These are phyloP conservation scores for Diplodus puntazzo DNA, from an alignment of 2,797 vertebrate genomes.

Conservation along the genomic window DNA sequence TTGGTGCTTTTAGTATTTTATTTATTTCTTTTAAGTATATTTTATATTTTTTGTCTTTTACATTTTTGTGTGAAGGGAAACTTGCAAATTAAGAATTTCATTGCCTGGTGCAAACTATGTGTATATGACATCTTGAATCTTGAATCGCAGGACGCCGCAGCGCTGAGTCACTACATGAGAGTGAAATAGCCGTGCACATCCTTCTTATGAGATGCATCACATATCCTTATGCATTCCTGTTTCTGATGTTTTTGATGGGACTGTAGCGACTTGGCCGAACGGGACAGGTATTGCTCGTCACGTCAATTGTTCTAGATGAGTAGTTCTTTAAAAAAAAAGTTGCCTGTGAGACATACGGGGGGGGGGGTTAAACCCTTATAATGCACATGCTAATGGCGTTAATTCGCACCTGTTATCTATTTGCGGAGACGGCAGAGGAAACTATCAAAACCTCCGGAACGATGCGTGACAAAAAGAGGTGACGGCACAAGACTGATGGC, in stretches of 20 bases:
- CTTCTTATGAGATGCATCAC: constrained; percentile 53
- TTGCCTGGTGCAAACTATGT: too few relatives aligned
- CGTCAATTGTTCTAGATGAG: constrained; percentile 73
- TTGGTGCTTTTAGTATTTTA: constrained; percentile 14
- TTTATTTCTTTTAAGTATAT: too few relatives aligned
- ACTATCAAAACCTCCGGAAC: constrained; percentile 76
- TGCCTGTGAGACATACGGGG: constrained; percentile 65
- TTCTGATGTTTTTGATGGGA: constrained; percentile 79
- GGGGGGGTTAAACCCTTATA: constrained; percentile 58
- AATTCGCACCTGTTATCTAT: constrained; percentile 78
- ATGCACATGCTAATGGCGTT: constrained; percentile 77
- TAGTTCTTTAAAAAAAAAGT: constrained; percentile 42
- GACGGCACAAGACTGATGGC: constrained; percentile 75
- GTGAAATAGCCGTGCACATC: constrained; percentile 32
- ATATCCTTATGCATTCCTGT: constrained; percentile 68
- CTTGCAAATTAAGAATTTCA: too few relatives aligned
- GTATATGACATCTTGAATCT: too few relatives aligned
- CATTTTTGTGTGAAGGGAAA: too few relatives aligned
- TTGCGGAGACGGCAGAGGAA: constrained; percentile 71
- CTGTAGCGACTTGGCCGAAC: constrained; percentile 69
- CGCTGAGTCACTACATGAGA: constrained; percentile 25
- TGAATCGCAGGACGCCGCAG: constrained; percentile 1
- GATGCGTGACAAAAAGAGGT: constrained; percentile 73
- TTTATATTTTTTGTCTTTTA: too few relatives aligned
- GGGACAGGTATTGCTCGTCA: constrained; percentile 77